phyloP scores from a whole-genome alignment of 2,888 invertebrate genomes.

The Clusia tigrina region DNA sequence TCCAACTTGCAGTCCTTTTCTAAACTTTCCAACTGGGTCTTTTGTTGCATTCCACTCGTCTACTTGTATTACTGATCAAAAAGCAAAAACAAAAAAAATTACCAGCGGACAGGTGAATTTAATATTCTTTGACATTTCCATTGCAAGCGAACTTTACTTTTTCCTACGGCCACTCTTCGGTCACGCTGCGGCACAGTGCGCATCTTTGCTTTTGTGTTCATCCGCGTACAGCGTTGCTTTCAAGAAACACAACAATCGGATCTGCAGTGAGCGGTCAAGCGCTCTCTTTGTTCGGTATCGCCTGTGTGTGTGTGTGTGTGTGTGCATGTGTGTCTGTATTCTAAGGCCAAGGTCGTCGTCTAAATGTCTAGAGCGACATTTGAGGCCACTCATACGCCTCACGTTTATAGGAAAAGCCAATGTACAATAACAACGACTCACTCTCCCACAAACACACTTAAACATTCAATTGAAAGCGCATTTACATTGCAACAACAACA shows the following conservation, averaged over 20 bases:
- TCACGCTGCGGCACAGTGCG: not conserved
- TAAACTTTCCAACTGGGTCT: not conserved
- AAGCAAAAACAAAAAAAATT: too few species aligned
- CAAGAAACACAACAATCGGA: too few species aligned
- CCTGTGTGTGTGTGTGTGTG: not conserved
- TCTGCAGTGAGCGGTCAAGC: conserved; percentile 41
- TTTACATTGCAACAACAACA: conserved; percentile 1
- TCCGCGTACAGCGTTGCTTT: too few species aligned
- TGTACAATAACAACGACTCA: not conserved
- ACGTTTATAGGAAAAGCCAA: conserved; percentile 38
- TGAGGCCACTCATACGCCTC: conserved; percentile 53
- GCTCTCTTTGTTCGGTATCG: conserved; percentile 16
- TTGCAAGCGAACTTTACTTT: not conserved
- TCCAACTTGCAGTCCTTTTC: too few species aligned
- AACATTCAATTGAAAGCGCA: conserved; percentile 8
- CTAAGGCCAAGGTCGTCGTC: conserved; percentile 58
- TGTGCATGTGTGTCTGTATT: conserved; percentile 33
- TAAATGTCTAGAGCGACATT: conserved; percentile 41
- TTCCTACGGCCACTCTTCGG: too few species aligned
- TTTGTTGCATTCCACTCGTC: not conserved
- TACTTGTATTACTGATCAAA: not conserved
- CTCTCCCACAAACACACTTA: conserved; percentile 5
- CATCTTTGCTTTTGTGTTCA: too few species aligned
- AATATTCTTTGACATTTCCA: not conserved
- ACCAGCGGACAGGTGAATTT: not conserved